A percentile compares a stretch with the other conserved stretches of the same genome.
phyloP scores from a whole-genome alignment of 2,113 vertebrate genomes.

The Bostrychus sinensis region DNA sequence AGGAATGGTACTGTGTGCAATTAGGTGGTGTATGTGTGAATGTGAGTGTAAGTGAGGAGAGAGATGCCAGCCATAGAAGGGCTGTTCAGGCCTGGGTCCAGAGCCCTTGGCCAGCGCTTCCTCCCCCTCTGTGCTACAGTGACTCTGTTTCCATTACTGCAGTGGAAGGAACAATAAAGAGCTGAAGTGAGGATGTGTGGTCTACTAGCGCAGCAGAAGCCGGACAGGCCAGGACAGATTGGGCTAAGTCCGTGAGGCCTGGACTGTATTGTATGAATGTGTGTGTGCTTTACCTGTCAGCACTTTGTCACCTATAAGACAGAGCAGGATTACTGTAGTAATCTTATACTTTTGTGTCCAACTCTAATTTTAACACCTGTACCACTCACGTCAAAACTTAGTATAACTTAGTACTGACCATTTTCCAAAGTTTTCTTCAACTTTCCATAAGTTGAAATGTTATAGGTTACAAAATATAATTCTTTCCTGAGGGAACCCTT shows the following conservation, averaged over 20 bases:
- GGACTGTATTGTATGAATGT: constrained; percentile 23
- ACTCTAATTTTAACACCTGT: constrained; percentile 44
- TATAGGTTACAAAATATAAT: background rate
- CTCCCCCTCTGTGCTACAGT: constrained; percentile 67
- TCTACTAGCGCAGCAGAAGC: constrained; percentile 59
- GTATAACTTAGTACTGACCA: constrained; percentile 8
- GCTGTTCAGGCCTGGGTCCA: constrained; percentile 56
- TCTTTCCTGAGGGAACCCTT: background rate
- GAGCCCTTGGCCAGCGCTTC: constrained; percentile 64
- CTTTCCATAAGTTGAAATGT: background rate
- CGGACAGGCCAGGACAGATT: constrained; percentile 50
- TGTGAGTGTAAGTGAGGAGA: constrained; percentile 21
- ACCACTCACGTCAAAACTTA: constrained; percentile 5
- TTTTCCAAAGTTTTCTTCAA: background rate
- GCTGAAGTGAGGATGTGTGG: constrained; percentile 77
- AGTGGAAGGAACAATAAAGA: constrained; percentile 82
- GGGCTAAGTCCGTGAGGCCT: constrained; percentile 45
- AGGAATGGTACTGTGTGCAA: constrained; percentile 27
- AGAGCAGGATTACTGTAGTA: constrained; percentile 24
- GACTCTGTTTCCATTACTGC: constrained; percentile 80
- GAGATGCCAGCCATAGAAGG: constrained; percentile 65
- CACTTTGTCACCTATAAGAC: constrained; percentile 40
- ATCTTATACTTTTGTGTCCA: constrained; percentile 9
- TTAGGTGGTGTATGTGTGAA: constrained; percentile 28
- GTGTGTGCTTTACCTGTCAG: constrained; percentile 29